These are phyloP conservation scores for Eupithecia inturbata DNA, from an alignment of 2,888 invertebrate species.

Conservation along the genomic window DNA sequence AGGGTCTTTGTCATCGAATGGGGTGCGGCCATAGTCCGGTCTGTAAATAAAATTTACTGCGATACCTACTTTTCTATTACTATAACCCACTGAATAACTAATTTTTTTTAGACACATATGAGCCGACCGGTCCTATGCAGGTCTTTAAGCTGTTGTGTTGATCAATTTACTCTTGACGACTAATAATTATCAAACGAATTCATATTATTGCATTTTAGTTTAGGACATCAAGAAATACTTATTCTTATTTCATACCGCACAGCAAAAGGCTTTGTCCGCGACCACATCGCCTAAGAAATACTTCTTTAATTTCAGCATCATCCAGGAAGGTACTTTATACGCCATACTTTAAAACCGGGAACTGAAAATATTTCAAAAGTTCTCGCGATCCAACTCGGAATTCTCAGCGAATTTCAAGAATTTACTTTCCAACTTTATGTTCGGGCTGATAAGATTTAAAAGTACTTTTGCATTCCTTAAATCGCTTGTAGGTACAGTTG, in stretches of 20 bases:
- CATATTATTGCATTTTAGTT: not conserved
- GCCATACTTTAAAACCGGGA: conserved; percentile 20
- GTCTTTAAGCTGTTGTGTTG: not conserved
- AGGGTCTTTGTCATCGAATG: conserved; percentile 75
- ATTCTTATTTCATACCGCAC: too few species aligned
- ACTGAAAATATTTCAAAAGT: conserved; percentile 36
- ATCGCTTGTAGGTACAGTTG: conserved; percentile 20
- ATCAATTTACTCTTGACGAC: not conserved
- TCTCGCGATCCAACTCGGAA: conserved; percentile 30
- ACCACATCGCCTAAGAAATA: too few species aligned
- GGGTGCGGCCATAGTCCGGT: conserved; percentile 81
- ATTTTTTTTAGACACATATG: not conserved
- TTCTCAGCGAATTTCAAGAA: conserved; percentile 31
- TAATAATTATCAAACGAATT: too few species aligned
- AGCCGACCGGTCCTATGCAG: not conserved
- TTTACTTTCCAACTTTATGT: conserved; percentile 37
- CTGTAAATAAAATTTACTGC: conserved; percentile 63
- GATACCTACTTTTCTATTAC: too few species aligned
- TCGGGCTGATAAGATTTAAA: conserved; percentile 36
- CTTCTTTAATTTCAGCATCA: too few species aligned
- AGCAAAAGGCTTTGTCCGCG: too few species aligned
- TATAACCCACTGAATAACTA: too few species aligned
- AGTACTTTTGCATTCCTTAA: conserved; percentile 33
- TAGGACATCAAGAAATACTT: not conserved
- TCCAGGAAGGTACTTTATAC: not conserved